Conservation (phyloP, 2,888 invertebrate genomes). For the Ecdyonurus torrentis region DNA sequence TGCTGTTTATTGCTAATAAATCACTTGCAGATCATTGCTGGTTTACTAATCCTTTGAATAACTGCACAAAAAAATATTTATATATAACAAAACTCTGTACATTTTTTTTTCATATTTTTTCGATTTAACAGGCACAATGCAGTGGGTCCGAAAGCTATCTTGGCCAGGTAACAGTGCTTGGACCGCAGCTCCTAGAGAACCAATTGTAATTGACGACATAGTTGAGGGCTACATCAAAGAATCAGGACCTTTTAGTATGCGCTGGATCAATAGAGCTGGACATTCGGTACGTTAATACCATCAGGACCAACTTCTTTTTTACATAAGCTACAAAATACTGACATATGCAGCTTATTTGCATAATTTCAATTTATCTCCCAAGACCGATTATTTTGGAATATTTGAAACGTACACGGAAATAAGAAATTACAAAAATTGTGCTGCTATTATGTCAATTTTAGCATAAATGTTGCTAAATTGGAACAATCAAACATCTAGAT, state of each 20-base stretch:
- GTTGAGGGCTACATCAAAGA: slow-evolving; percentile 58
- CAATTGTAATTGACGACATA: slow-evolving; percentile 39
- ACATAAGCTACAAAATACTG: background rate
- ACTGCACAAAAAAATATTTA: slow-evolving; percentile 10
- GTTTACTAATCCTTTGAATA: no score
- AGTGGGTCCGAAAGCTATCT: slow-evolving; percentile 55
- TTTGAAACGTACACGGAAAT: no score
- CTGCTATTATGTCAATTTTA: no score
- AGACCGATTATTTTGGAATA: no score
- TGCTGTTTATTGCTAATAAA: no score
- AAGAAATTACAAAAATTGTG: no score
- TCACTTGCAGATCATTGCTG: no score
- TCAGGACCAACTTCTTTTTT: no score
- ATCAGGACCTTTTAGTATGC: slow-evolving; percentile 50
- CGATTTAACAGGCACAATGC: slow-evolving; percentile 55
- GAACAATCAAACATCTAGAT: no score
- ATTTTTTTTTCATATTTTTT: no score
- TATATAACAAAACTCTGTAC: background rate
- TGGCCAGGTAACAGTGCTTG: slow-evolving; percentile 45
- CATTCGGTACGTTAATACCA: slow-evolving; percentile 57
- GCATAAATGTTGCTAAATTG: no score
- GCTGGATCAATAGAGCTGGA: slow-evolving; percentile 62
- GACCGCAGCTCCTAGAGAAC: slow-evolving; percentile 32
- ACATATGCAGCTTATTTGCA: background rate
- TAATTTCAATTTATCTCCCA: background rate